Base-by-base conservation (phyloP, 92 coral and sea anemone species). In the Epizoanthus illoricatus region DNA sequence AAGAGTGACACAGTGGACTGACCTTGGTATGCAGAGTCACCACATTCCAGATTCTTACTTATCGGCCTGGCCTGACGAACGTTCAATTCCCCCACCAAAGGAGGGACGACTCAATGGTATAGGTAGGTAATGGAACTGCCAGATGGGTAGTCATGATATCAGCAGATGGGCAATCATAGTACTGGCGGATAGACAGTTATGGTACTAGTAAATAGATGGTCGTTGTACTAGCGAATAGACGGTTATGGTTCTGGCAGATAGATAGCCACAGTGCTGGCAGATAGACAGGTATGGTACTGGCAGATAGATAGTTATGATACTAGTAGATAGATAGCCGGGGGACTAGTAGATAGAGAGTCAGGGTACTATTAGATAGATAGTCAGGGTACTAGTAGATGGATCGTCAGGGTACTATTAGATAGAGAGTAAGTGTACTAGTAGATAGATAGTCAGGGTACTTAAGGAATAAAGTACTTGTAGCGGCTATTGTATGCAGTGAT, bases 11-110 rank as follows among this genome's bases (percentile, higher is more conserved):
- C 87, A 84, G 72, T 96, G 99, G 99, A 80, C 87, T 23, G 98
- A 94, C 73, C 86, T 96, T 16, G 99, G 99, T 47, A 90, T 96
- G 94, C 98, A 96, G 81, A 96, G 97, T 65, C 91, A 81, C 7
- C 85, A 86, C 60, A 96, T 96, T 9, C 91, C 99, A 19, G 99
- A 96, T 62, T 86, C 96, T n/a, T 43, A 65, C 67, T 76, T 96
- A 17, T 19, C 62, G 8, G 90, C 94, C 24, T 57, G 15, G 40
- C 94, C 97, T 33, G 70, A 19, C 8, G 20, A 5, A 2, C 56
- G 84, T 0, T 88, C 92, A 23, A 18, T 12, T 10, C 99, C 99
- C 12, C 83, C 60, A 3, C 91, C 99, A 24, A 84, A 84, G 67
- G 89, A 68, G 81, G 99, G 98, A 15, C 88, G 99, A 66, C 86